phyloP scores from a whole-genome alignment of 1,140 invertebrate species.

The Drusus annulatus region DNA sequence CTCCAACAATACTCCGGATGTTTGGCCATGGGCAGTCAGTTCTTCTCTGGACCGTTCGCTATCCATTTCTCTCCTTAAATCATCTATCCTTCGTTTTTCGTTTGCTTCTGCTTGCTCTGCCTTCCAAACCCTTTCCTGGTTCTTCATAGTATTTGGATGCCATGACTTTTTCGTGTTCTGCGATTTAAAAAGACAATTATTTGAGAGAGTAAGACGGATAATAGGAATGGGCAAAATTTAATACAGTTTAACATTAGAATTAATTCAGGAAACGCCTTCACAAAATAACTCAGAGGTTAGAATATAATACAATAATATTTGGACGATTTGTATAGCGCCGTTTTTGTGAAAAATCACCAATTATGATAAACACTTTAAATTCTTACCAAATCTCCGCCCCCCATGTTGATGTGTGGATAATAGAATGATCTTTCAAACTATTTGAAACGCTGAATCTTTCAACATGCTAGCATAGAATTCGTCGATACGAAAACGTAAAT shows the following conservation, averaged over 20 bases:
- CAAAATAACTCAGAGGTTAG: neutral
- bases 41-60: constrained; percentile 79
- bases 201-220: neutral
- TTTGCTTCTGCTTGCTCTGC: constrained; percentile 81
- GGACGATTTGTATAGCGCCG: no score
- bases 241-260: neutral
- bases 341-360: no score
- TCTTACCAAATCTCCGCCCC: constrained; percentile 74
- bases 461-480: no score
- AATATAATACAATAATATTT: no score
- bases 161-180: constrained; percentile 86
- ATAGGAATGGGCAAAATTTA: neutral
- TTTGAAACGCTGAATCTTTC: no score
- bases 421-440: neutral
- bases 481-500: no score
- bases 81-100: constrained; percentile 78
- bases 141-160: constrained; percentile 85
- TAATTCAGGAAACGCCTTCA: neutral
- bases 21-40: constrained; percentile 75
- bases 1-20: constrained; percentile 71
- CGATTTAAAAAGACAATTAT: constrained; percentile 6
- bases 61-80: constrained; percentile 78
- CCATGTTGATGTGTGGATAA: constrained; percentile 64
- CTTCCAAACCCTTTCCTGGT: constrained; percentile 85
- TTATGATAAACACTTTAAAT: neutral